Base-by-base conservation (phyloP, 2,113 vertebrate genomes). In the Mesocricetus auratus region DNA sequence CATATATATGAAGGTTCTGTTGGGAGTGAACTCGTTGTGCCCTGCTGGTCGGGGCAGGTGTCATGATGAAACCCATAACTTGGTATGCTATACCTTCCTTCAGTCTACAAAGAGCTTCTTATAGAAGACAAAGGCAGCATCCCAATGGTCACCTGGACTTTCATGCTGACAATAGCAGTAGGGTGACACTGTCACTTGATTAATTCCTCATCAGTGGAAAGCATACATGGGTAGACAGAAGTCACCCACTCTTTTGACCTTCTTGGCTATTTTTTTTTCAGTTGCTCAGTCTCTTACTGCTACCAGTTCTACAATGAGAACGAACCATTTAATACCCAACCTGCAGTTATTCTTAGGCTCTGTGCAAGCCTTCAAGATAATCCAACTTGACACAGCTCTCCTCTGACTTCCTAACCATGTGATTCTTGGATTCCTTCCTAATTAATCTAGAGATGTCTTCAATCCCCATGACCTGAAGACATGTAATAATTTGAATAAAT, bases 401-500 rank as follows among this genome's bases (percentile, higher is more conserved):
- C 50, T 45, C 58, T 17, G 36, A 68, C 0, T 36, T 24, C 39
- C 36, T 69, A 19, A 21, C 21, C 56, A 42, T 60, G 45, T 29
- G 82, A 66, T 56, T 94, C 60, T 86, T 74, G 56, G 47, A 90
- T 73, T 93, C 60, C 66, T 93, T 93, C 50, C 53, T 69, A 92
- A 71, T 19, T 81, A 92, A 90, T 88, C 56, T n/a, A 75, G 47
- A 94, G 60, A 74, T 83, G 12, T 50, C 85, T 60, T 77, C 69
- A 39, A 71, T 6, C 12, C 42, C 22, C 7, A n/a, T 50, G 81
- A 85, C 53, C 78, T 78, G 21, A 89, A 58, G 73, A 68, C 36
- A 93, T 53, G 29, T 66, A 82, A 29, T 73, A 1, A 17, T 69
- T 74, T 83, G 81, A 86, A 64, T 74, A 47, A 91, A 78, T 73